Conservation (phyloP, 1,140 invertebrate genomes). For the Caenorhabditis latens region DNA sequence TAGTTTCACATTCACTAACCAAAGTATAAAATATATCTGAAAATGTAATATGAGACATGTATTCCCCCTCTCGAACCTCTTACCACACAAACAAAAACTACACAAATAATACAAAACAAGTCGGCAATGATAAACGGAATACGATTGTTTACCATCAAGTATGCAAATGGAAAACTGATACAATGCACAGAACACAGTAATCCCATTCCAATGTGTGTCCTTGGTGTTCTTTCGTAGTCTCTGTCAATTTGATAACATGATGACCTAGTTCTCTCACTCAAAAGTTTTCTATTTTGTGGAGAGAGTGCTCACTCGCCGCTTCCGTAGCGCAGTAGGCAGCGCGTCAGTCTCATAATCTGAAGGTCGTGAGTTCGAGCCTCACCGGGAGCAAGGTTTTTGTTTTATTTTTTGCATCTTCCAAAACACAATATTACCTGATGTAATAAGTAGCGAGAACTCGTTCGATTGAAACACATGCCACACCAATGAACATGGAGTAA, state of each 20-base stretch:
- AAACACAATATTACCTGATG: neutral
- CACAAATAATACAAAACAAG: conserved; percentile 13
- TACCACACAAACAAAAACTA: conserved; percentile 6
- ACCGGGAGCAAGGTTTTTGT: conserved; percentile 79
- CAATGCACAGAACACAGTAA: neutral
- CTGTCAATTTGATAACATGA: neutral
- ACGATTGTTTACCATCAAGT: conserved; percentile 15
- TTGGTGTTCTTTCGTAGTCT: conserved; percentile 6
- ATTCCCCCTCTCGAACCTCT: neutral
- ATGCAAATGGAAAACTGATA: conserved; percentile 20
- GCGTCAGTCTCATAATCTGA: conserved; percentile 96
- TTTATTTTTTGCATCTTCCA: neutral
- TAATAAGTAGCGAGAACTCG: neutral
- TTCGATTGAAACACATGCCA: conserved; percentile 3
- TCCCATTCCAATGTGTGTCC: conserved; percentile 1
- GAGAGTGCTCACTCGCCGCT: neutral
- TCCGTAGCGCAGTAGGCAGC: conserved; percentile 62
- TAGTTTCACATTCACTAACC: neutral
- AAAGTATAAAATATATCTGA: neutral
- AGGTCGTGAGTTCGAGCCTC: conserved; percentile 96
- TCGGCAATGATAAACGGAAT: conserved; percentile 9
- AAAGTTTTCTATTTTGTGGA: neutral
- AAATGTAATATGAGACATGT: neutral
- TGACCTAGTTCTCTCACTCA: neutral
- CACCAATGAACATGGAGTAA: conserved; percentile 23